phyloP scores from a whole-genome alignment of 2,797 vertebrate genomes.

The Sarcoramphus papa region DNA sequence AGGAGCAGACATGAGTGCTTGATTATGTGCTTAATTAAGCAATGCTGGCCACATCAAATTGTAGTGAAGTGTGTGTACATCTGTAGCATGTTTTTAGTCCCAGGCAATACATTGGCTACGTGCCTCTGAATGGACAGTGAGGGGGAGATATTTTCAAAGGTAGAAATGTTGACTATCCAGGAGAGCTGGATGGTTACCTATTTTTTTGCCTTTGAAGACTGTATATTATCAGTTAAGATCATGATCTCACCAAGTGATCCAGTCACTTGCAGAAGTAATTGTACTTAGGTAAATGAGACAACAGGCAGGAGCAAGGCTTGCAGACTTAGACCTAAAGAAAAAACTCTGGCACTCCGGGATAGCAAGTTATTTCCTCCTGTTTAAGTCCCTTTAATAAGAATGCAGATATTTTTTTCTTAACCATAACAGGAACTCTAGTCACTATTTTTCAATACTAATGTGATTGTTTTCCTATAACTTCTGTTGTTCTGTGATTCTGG shows the following conservation, averaged over 20 bases:
- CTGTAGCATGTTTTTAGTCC: not conserved
- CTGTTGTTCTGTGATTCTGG: slow-evolving; percentile 61
- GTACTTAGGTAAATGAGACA: not conserved
- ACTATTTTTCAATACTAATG: slow-evolving; percentile 70
- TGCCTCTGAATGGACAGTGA: not conserved
- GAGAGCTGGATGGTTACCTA: not conserved
- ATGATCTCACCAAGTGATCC: not conserved
- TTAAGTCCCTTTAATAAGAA: slow-evolving; percentile 48
- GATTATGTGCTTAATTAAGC: slow-evolving; percentile 9
- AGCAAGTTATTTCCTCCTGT: not conserved
- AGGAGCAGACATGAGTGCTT: not conserved
- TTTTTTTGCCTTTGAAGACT: slow-evolving; percentile 16
- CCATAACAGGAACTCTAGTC: not conserved
- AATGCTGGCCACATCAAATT: slow-evolving; percentile 30
- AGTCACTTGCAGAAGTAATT: not conserved
- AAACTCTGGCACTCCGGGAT: not conserved
- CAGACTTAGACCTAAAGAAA: not conserved
- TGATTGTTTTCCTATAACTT: slow-evolving; percentile 67
- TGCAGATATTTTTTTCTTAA: not conserved
- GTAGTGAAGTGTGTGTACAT: not conserved
- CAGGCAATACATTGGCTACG: not conserved
- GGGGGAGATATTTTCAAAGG: not conserved
- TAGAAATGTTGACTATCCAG: not conserved
- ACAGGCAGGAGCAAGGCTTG: not conserved
- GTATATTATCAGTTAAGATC: not conserved